A percentile compares a stretch with the other conserved stretches of the same genome.
phyloP scores from a whole-genome alignment of 2,888 invertebrate species.

The Shargacucullia verbasci region DNA sequence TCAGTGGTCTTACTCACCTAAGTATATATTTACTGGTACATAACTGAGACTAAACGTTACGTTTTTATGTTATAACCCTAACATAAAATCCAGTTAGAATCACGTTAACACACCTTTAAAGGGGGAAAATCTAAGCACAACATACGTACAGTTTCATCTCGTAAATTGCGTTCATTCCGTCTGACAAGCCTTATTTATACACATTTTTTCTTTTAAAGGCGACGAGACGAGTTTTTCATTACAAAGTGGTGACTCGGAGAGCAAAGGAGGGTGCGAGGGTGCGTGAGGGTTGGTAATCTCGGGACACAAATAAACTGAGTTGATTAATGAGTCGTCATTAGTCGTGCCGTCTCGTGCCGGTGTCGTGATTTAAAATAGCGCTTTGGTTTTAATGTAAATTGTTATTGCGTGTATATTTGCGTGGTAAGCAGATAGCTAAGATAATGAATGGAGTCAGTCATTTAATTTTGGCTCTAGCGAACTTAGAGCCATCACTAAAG shows the following conservation, averaged over 20 bases:
- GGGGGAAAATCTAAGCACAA: constrained; percentile 1
- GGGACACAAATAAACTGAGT: constrained; percentile 47
- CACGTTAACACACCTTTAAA: constrained; percentile 1
- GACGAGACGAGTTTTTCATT: constrained; percentile 40
- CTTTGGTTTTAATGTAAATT: constrained; percentile 18
- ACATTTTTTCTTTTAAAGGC: constrained; percentile 21
- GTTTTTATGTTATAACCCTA: neutral
- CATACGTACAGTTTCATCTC: constrained; percentile 7
- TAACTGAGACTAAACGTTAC: too few relatives aligned
- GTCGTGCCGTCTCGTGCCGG: constrained; percentile 31
- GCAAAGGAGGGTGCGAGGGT: constrained; percentile 17
- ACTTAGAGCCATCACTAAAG: too few relatives aligned
- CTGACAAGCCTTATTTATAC: constrained; percentile 17
- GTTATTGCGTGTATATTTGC: neutral
- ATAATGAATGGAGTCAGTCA: too few relatives aligned
- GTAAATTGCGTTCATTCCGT: constrained; percentile 22
- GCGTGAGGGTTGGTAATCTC: constrained; percentile 35
- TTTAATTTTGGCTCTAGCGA: too few relatives aligned
- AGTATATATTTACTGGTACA: too few relatives aligned
- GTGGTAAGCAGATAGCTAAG: neutral
- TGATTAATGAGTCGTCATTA: constrained; percentile 51
- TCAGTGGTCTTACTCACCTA: too few relatives aligned
- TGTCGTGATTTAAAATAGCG: constrained; percentile 32
- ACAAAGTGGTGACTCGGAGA: constrained; percentile 7
- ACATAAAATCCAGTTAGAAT: neutral